Evolutionary conservation across 2,797 vertebrate species (phyloP).

Genomic region (Gallirallus australis): DNA sequence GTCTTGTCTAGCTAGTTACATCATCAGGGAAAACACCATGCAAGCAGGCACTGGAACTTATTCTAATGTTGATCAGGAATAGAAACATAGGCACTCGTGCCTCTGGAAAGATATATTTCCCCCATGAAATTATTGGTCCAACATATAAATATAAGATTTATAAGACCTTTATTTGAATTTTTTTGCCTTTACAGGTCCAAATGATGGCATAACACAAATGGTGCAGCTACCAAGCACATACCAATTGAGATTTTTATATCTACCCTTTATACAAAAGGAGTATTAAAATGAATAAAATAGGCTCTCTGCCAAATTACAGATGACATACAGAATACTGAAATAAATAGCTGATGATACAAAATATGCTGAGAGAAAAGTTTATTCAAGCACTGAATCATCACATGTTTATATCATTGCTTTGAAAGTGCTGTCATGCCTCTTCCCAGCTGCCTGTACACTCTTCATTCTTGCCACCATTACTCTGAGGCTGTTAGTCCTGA

Average conservation of each 20-base stretch:
- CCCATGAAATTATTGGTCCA: background rate
- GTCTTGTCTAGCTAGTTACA: background rate
- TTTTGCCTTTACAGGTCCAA: slow-evolving; percentile 22
- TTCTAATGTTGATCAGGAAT: background rate
- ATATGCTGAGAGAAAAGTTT: background rate
- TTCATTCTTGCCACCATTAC: background rate
- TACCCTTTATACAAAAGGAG: slow-evolving; percentile 40
- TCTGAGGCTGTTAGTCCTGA: background rate
- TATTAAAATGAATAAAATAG: slow-evolving; percentile 37
- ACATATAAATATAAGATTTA: background rate
- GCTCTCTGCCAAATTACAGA: slow-evolving; percentile 41
- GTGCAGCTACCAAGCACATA: background rate
- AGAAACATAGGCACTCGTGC: background rate
- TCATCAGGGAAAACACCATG: slow-evolving; percentile 2
- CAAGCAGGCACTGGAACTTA: rapidly evolving
- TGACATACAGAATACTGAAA: slow-evolving; percentile 54
- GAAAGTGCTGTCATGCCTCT: background rate
- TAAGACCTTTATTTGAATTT: background rate
- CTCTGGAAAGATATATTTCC: background rate
- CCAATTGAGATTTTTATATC: slow-evolving; percentile 28
- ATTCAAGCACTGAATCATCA: background rate
- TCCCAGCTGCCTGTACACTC: background rate
- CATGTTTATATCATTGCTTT: background rate
- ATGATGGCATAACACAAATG: slow-evolving; percentile 41
- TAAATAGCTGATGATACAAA: slow-evolving; percentile 43